phyloP scores from a whole-genome alignment of 2,797 vertebrate genomes.

The Sciaenops ocellatus region DNA sequence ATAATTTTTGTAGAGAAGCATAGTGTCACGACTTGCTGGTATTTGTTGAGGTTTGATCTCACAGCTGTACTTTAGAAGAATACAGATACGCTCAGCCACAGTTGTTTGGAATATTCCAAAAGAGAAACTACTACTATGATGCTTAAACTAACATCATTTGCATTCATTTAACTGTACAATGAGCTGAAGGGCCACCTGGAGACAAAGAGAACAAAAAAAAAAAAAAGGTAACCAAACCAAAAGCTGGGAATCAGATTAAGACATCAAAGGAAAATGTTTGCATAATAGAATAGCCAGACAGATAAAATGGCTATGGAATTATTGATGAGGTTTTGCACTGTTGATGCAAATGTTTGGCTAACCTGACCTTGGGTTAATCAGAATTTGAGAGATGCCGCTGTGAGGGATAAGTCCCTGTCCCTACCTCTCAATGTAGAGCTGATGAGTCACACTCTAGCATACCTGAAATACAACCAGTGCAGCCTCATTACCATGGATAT shows the following conservation, averaged over 20 bases:
- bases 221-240: conserved; percentile 64
- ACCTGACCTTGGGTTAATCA: conserved; percentile 77
- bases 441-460: conserved; percentile 48
- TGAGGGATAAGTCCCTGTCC: conserved; percentile 43
- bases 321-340: conserved; percentile 66
- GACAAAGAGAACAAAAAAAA: conserved; percentile 36
- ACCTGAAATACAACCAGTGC: conserved; percentile 55
- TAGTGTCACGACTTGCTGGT: not conserved
- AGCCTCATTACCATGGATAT: conserved; percentile 31
- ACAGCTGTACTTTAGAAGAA: conserved; percentile 10
- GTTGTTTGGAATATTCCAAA: conserved; percentile 12
- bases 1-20: not conserved
- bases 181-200: conserved; percentile 54
- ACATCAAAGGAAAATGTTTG: conserved; percentile 53
- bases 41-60: conserved; percentile 35
- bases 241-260: conserved; percentile 70
- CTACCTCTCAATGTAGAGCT: conserved; percentile 38
- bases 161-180: conserved; percentile 67
- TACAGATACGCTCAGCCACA: conserved; percentile 6
- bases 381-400: conserved; percentile 60
- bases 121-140: not conserved
- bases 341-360: conserved; percentile 71
- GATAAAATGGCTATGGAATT: conserved; percentile 69
- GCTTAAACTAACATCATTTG: conserved; percentile 54
- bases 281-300: conserved; percentile 69